Base-by-base conservation (phyloP, 2,888 invertebrate genomes). In the Caenorhabditis sulstoni region DNA sequence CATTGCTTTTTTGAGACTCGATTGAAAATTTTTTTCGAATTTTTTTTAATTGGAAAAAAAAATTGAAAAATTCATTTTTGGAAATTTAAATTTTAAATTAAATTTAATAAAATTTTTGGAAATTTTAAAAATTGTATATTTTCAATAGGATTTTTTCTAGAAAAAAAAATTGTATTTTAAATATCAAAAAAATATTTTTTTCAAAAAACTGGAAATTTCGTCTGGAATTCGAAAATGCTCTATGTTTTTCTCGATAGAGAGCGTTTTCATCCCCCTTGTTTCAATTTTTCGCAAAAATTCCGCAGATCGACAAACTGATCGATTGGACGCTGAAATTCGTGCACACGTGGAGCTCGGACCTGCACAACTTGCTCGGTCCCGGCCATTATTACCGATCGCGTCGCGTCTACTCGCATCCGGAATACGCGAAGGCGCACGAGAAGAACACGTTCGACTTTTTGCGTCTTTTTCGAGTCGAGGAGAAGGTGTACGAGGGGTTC, bases 401-500 rank as follows among this genome's bases (percentile, higher is more conserved):
- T 20, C 37, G 73, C 11, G 57, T 73, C 3, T 73, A 73, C 18
- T 57, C 64, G 5, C 61, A 73, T 64, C 73, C 64, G 35, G 64
- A 64, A 44, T 73, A 44, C 23, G 64, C 64, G 29, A 45, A 64
- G 47, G 64, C 73, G 7, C 73, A 65, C 29, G 52, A 58, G 4
- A 22, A 55, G 29, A n/a, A 7, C 12, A n/a, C 29, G 3, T 47
- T 71, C n/a, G 16, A 71, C 62, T 57, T 39, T 37, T 52, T 71
- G 23, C 52, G 70, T 3, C 18, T 20, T 16, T 79, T 79, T 50
- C 59, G 66, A 23, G 79, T 73, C 8, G 67, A 79, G n/a, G 67
- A 73, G 20, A 79, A 79, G 22, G 55, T 79, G 8, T 79, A 55
- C 18, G 78, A 78, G 22, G 73, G 73, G 8, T 20, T 29, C 1